Percentiles rank a stretch among this genome's conserved stretches.
phyloP scores from a whole-genome alignment of 2,113 vertebrate genomes.

The Uropsilus gracilis region DNA sequence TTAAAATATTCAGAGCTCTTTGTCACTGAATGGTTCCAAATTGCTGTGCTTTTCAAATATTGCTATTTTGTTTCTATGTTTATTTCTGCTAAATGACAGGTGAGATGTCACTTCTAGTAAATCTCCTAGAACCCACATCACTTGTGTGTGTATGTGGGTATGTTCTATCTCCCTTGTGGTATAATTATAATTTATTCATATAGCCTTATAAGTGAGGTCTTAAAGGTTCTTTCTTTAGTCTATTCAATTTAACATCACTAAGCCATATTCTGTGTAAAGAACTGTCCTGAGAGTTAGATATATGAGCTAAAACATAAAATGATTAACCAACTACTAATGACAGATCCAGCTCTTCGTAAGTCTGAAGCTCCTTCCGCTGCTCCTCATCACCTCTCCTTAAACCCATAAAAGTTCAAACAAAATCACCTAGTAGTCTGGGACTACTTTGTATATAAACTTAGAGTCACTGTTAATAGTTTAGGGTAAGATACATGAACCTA shows the following conservation, averaged over 20 bases:
- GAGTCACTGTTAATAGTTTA: constrained; percentile 16
- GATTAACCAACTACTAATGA: not conserved
- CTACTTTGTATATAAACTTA: not conserved
- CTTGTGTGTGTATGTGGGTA: not conserved
- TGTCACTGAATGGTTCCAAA: not conserved
- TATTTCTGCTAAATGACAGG: not conserved
- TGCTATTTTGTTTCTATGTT: not conserved
- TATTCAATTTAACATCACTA: not conserved
- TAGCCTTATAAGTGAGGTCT: not conserved
- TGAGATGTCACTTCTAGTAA: not conserved
- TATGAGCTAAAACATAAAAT: constrained; percentile 1
- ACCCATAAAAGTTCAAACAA: not conserved
- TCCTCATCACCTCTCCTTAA: not conserved
- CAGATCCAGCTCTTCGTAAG: not conserved
- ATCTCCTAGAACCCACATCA: not conserved
- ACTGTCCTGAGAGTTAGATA: not conserved
- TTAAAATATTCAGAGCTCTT: not conserved
- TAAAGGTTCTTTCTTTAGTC: not conserved
- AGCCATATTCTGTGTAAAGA: not conserved
- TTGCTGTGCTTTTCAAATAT: constrained; percentile 7
- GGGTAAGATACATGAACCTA: not conserved
- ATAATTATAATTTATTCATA: not conserved
- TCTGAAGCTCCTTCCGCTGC: not conserved
- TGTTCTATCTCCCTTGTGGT: not conserved
- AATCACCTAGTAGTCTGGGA: not conserved